phyloP scores from a whole-genome alignment of 1,140 invertebrate genomes.

The Trichomalopsis sarcophagae region DNA sequence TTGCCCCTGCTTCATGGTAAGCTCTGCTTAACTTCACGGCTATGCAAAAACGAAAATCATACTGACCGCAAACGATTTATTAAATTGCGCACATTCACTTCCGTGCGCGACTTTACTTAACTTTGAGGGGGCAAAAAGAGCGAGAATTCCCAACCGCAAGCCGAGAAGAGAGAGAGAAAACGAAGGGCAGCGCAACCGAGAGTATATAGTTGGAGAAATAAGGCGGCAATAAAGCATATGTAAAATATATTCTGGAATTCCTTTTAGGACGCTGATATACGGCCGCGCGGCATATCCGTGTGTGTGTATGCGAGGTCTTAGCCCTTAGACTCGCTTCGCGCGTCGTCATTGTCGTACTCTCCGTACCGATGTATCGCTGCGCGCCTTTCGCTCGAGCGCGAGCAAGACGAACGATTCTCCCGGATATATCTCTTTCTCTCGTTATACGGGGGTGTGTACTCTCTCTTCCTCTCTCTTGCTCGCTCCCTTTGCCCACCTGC shows the following conservation, averaged over 20 bases:
- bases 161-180: background rate
- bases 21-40: too few relatives aligned
- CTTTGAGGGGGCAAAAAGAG: background rate
- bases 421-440: slow-evolving; percentile 56
- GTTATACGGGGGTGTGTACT: slow-evolving; percentile 64
- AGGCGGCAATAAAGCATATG: slow-evolving; percentile 75
- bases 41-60: too few relatives aligned
- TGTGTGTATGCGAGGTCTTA: background rate
- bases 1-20: background rate
- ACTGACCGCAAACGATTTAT: too few relatives aligned
- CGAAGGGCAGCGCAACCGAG: background rate
- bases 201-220: slow-evolving; percentile 69
- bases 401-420: slow-evolving; percentile 68
- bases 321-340: slow-evolving; percentile 14
- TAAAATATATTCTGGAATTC: slow-evolving; percentile 77
- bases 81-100: too few relatives aligned
- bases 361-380: slow-evolving; percentile 27
- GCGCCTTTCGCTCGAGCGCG: slow-evolving; percentile 40
- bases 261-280: slow-evolving; percentile 75
- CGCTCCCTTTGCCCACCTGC: slow-evolving; percentile 43
- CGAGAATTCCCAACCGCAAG: background rate
- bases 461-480: slow-evolving; percentile 27
- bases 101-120: background rate
- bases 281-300: slow-evolving; percentile 61
- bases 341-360: slow-evolving; percentile 43